Percentiles rank a stretch among this genome's conserved stretches.
Evolutionary conservation across 2,113 vertebrate species (phyloP).

Genomic region (Noctilio leporinus): DNA sequence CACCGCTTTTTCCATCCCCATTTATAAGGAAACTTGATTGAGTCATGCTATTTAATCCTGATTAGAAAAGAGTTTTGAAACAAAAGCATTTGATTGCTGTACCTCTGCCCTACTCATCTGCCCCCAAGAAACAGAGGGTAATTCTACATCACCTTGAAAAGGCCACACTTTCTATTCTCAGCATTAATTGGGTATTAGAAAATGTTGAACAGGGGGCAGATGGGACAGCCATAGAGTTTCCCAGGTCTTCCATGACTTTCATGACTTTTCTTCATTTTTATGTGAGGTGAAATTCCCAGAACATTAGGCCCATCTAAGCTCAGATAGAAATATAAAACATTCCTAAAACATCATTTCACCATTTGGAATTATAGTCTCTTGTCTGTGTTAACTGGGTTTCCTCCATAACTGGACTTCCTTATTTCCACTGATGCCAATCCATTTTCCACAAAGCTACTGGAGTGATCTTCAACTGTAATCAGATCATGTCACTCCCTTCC

Average conservation of each 20-base stretch:
- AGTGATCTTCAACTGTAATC: neutral
- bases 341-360: neutral
- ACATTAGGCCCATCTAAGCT: neutral
- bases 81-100: neutral
- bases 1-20: no score
- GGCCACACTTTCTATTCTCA: neutral
- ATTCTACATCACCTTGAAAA: neutral
- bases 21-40: neutral
- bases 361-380: neutral
- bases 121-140: neutral
- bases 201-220: neutral
- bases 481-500: neutral
- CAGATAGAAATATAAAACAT: neutral
- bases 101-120: neutral
- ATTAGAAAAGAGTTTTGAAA: neutral
- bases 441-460: neutral
- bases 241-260: neutral
- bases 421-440: neutral
- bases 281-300: neutral
- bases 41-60: neutral
- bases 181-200: neutral
- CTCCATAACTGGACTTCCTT: neutral
- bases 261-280: neutral
- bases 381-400: neutral
- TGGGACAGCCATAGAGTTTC: neutral